Conservation (phyloP, 1,140 invertebrate genomes). For the Brachionus koreanus region DNA sequence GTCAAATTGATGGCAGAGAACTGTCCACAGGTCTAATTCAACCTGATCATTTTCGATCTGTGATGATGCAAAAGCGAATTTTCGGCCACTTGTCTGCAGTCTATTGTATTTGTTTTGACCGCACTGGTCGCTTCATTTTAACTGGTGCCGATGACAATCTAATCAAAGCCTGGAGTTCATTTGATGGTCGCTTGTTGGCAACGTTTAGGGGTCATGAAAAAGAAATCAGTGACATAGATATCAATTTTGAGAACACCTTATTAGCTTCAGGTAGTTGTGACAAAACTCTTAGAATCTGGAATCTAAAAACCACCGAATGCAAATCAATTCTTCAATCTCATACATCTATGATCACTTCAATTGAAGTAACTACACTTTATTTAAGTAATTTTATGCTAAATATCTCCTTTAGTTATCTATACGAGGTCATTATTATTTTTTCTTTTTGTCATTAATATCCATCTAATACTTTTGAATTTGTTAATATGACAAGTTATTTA, state of each 20-base stretch:
- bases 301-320: constrained; percentile 72
- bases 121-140: constrained; percentile 82
- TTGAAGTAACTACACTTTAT: constrained; percentile 21
- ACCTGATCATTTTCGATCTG: neutral
- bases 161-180: constrained; percentile 89
- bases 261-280: constrained; percentile 71
- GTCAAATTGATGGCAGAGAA: neutral
- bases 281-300: constrained; percentile 86
- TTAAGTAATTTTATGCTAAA: neutral
- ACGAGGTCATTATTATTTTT: no score
- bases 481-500: no score
- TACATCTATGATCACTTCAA: constrained; percentile 81
- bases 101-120: constrained; percentile 91
- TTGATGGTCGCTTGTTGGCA: constrained; percentile 78
- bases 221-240: constrained; percentile 92
- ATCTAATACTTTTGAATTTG: no score
- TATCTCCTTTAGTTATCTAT: no score
- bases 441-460: no score
- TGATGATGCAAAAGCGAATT: constrained; percentile 22
- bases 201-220: constrained; percentile 86
- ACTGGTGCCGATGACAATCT: constrained; percentile 94
- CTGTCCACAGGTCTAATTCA: neutral
- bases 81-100: constrained; percentile 90
- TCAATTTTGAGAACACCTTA: constrained; percentile 85
- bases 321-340: constrained; percentile 72